A percentile compares a stretch with the other conserved stretches of the same genome.
These are phyloP conservation scores for Didymodactylos carnosus DNA, from an alignment of 2,888 invertebrate genomes.

Conservation along the genomic window DNA sequence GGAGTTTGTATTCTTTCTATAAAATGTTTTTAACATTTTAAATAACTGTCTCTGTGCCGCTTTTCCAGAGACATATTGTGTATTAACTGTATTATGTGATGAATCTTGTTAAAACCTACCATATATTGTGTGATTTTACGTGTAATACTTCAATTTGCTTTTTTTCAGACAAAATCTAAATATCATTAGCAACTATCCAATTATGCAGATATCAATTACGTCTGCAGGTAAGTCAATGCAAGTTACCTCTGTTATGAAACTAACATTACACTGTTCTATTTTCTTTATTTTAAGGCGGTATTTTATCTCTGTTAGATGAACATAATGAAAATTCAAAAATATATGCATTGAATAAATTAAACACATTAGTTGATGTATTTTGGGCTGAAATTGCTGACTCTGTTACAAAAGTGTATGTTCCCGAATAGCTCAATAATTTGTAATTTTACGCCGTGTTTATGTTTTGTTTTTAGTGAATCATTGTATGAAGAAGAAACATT, in stretches of 20 bases:
- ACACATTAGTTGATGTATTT: constrained; percentile 82
- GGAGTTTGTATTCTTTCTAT: too few species aligned
- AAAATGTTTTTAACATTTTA: too few species aligned
- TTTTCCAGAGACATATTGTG: too few species aligned
- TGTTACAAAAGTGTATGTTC: constrained; percentile 66
- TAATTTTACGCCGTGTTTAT: neutral
- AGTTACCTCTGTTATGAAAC: too few species aligned
- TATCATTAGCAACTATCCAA: too few species aligned
- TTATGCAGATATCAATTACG: neutral
- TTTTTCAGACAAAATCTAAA: too few species aligned
- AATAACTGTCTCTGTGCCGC: too few species aligned
- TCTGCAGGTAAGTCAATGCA: neutral
- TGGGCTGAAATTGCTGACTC: constrained; percentile 98
- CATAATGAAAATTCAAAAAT: constrained; percentile 75
- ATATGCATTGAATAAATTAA: constrained; percentile 73
- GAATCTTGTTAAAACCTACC: too few species aligned
- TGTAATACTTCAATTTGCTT: too few species aligned
- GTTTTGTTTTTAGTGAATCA: constrained; percentile 45
- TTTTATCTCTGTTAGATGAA: constrained; percentile 82
- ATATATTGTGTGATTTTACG: too few species aligned
- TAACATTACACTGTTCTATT: neutral
- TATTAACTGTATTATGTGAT: too few species aligned
- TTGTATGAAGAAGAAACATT: constrained; percentile 77
- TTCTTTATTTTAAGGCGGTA: constrained; percentile 48
- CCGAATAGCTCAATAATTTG: too few species aligned